A percentile compares a stretch with the other conserved stretches of the same genome.
Evolutionary conservation across 1,140 invertebrate species (phyloP).

Genomic region (Platyscapa corneri): DNA sequence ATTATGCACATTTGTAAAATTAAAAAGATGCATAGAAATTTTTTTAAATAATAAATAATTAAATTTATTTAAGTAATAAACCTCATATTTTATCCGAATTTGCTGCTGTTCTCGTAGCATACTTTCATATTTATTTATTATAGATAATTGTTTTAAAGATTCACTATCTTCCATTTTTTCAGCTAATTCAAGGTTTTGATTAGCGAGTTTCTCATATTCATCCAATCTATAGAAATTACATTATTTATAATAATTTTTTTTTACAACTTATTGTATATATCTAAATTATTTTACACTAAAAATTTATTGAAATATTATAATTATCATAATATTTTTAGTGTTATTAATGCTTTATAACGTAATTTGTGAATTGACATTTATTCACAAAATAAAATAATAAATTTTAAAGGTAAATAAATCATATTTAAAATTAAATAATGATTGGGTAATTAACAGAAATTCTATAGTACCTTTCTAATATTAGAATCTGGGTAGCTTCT

Average conservation of each 20-base stretch:
- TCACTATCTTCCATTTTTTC: conserved; percentile 43
- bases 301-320: not conserved
- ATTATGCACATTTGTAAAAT: not conserved
- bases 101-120: conserved; percentile 24
- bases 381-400: not conserved
- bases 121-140: conserved; percentile 38
- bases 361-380: not conserved
- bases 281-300: not conserved
- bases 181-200: conserved; percentile 10
- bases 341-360: not conserved
- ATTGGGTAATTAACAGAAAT: not conserved
- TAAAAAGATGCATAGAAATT: not conserved
- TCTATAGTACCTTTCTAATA: conserved; percentile 40
- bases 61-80: conserved; percentile 14
- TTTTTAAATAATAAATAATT: not conserved
- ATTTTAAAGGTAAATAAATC: not conserved
- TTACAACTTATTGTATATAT: not conserved
- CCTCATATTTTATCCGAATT: conserved; percentile 46
- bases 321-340: not conserved
- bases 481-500: conserved; percentile 32
- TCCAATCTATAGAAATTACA: conserved; percentile 34
- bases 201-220: conserved; percentile 40
- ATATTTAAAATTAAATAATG: not conserved
- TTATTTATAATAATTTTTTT: not conserved
- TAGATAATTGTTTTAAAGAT: conserved; percentile 19